These are phyloP conservation scores for Anagrus nilaparvatae DNA, from an alignment of 1,140 invertebrate genomes.

Conservation along the genomic window DNA sequence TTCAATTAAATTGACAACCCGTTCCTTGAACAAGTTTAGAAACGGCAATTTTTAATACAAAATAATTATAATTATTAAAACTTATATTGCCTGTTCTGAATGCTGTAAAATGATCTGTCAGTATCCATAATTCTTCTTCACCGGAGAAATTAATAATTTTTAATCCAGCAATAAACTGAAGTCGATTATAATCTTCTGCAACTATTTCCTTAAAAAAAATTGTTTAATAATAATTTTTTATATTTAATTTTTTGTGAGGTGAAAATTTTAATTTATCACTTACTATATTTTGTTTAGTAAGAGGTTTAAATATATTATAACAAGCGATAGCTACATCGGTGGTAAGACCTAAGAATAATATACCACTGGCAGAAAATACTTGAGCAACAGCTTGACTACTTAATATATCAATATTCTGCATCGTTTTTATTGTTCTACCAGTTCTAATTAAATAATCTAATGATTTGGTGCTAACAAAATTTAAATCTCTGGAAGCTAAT, in stretches of 20 bases:
- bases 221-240: too few species aligned
- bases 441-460: too few species aligned
- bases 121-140: conserved; percentile 54
- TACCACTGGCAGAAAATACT: too few species aligned
- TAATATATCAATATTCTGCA: too few species aligned
- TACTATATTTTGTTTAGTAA: conserved; percentile 17
- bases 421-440: too few species aligned
- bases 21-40: conserved; percentile 26
- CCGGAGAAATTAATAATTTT: conserved; percentile 44
- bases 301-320: conserved; percentile 24
- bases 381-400: too few species aligned
- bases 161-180: conserved; percentile 56
- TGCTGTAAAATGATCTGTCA: conserved; percentile 44
- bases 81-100: conserved; percentile 17
- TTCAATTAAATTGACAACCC: too few species aligned
- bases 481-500: too few species aligned
- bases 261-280: too few species aligned
- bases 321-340: conserved; percentile 30
- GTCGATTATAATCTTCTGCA: conserved; percentile 37
- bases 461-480: too few species aligned
- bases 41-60: conserved; percentile 22
- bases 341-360: conserved; percentile 31
- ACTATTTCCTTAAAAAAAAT: conserved; percentile 35
- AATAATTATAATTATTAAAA: conserved; percentile 26
- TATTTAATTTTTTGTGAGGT: too few species aligned